Evolutionary conservation across 2,113 vertebrate genomes (phyloP).

Genomic region (Galemys pyrenaicus): DNA sequence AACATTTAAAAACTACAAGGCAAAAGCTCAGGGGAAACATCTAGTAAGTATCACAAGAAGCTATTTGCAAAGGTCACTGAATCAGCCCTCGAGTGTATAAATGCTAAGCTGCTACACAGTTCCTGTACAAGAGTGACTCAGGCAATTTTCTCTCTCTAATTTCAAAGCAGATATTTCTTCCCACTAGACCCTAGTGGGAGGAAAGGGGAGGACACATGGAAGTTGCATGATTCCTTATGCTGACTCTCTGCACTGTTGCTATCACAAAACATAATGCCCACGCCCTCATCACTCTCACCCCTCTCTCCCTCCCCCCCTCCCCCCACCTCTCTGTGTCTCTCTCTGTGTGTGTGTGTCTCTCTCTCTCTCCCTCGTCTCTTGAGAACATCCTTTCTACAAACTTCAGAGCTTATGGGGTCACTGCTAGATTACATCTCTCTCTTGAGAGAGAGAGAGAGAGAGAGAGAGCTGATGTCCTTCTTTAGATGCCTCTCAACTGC

Average conservation of each 20-base stretch:
- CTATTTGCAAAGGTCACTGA: neutral
- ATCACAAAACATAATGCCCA: neutral
- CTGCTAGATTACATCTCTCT: too few relatives aligned
- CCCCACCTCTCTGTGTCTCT: too few relatives aligned
- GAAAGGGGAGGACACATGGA: neutral
- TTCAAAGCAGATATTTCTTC: slow-evolving; percentile 12
- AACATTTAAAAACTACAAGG: slow-evolving; percentile 7
- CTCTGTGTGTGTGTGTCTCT: too few relatives aligned
- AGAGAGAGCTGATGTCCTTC: neutral
- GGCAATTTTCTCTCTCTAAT: neutral
- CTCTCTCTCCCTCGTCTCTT: too few relatives aligned
- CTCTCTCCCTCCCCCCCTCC: neutral
- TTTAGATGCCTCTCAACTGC: neutral
- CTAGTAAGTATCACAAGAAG: neutral
- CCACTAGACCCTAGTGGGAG: neutral
- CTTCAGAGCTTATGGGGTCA: too few relatives aligned
- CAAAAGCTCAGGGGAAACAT: neutral
- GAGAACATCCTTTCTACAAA: too few relatives aligned
- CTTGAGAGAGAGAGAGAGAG: too few relatives aligned
- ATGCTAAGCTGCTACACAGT: neutral
- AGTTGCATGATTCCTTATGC: neutral
- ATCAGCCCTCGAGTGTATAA: neutral
- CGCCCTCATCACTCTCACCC: neutral
- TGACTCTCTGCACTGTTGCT: neutral
- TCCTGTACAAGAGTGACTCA: neutral